Evolutionary conservation across 37 sponge, comb jelly and placozoan genomes (phyloP).

Genomic region (Ianthella basta): DNA sequence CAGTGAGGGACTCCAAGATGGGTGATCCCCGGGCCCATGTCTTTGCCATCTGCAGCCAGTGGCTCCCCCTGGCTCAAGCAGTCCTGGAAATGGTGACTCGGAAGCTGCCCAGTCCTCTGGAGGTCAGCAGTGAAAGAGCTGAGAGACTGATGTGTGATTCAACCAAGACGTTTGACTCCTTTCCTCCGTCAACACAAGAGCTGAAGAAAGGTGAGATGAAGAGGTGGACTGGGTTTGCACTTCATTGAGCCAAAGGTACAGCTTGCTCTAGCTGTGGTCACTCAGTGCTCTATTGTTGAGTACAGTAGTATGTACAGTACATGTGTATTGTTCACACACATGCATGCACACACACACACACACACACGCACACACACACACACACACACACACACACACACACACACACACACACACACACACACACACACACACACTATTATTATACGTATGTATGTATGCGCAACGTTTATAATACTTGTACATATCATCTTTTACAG

Average conservation of each 20-base stretch:
- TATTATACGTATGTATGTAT: background rate
- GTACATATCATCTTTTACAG: background rate
- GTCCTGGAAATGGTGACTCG: slow-evolving; percentile 83
- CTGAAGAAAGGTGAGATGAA: slow-evolving; percentile 69
- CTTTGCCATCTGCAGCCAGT: slow-evolving; percentile 88
- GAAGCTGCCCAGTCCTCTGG: slow-evolving; percentile 84
- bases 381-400: slow-evolving; percentile 43
- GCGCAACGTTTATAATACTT: no score
- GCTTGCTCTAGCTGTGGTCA: background rate
- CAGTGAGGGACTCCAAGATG: slow-evolving; percentile 76
- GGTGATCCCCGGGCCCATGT: slow-evolving; percentile 74
- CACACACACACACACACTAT: background rate
- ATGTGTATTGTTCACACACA: background rate
- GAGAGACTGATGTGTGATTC: slow-evolving; percentile 83
- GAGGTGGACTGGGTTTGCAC: slow-evolving; percentile 25
- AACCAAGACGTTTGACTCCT: slow-evolving; percentile 65
- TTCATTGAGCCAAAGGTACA: background rate
- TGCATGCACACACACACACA: slow-evolving; percentile 19
- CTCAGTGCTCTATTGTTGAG: background rate
- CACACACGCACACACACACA: slow-evolving; percentile 44
- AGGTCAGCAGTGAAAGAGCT: slow-evolving; percentile 67
- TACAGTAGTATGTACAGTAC: no score
- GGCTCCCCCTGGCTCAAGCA: slow-evolving; percentile 91
- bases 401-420: slow-evolving; percentile 26
- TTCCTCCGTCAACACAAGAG: slow-evolving; percentile 73